These are phyloP conservation scores for Chaetodon auriga DNA, from an alignment of 2,113 vertebrate species.

Conservation along the genomic window DNA sequence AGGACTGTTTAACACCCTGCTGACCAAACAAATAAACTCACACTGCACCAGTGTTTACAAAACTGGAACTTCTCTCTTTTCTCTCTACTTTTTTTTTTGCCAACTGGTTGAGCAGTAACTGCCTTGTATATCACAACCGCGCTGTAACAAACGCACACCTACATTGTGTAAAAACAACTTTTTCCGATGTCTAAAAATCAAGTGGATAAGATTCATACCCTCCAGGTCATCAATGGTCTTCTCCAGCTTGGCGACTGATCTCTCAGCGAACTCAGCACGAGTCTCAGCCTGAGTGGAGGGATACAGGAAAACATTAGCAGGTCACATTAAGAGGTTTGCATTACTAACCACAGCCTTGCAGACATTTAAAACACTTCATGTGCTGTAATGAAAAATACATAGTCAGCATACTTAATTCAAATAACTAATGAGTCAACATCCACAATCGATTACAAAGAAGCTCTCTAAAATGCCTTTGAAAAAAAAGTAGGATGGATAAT, in stretches of 20 bases:
- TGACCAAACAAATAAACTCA: conserved; percentile 25
- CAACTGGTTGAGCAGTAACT: background rate
- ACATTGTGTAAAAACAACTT: background rate
- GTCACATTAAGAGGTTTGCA: conserved; percentile 13
- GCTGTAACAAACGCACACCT: background rate
- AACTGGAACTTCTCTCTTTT: background rate
- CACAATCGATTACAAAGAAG: background rate
- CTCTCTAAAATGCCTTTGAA: background rate
- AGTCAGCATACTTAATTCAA: conserved; percentile 14
- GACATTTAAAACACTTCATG: background rate
- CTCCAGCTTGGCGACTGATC: conserved; percentile 98
- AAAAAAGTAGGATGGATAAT: background rate
- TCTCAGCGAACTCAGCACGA: conserved; percentile 98
- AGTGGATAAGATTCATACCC: conserved; percentile 86
- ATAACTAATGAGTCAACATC: background rate
- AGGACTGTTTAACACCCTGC: conserved; percentile 13
- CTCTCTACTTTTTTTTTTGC: background rate
- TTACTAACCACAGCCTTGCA: conserved; percentile 10
- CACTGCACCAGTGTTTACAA: background rate
- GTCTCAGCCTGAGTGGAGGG: conserved; percentile 92
- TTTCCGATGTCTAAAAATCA: background rate
- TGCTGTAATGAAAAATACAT: background rate
- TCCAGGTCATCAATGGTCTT: conserved; percentile 99
- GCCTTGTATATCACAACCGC: background rate
- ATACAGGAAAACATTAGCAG: conserved; percentile 31